These are phyloP conservation scores for Poeciliopsis infans DNA, from an alignment of 2,797 vertebrate genomes.

Conservation along the genomic window DNA sequence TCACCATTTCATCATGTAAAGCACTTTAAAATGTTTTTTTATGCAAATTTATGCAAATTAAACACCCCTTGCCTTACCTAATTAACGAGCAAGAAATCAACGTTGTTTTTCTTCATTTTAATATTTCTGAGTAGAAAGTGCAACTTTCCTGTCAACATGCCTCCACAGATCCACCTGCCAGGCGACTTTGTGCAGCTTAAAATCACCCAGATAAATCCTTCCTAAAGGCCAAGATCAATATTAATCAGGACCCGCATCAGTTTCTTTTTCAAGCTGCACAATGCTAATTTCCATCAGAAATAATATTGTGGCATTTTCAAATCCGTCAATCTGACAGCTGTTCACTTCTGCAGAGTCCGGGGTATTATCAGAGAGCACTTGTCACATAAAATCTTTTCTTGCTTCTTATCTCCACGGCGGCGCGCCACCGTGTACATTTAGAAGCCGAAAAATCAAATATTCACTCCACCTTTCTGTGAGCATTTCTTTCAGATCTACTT, in stretches of 20 bases:
- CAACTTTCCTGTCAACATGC: conserved; percentile 23
- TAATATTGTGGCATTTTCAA: conserved; percentile 23
- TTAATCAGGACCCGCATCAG: conserved; percentile 21
- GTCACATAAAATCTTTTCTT: conserved; percentile 3
- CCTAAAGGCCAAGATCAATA: conserved; percentile 28
- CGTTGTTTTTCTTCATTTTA: conserved; percentile 11
- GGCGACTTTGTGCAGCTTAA: conserved; percentile 2
- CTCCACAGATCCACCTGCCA: conserved; percentile 6
- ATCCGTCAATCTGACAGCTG: conserved; percentile 27
- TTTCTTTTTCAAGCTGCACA: conserved; percentile 6
- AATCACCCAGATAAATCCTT: conserved; percentile 26
- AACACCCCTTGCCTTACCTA: neutral
- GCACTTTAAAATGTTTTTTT: neutral
- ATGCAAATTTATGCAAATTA: neutral
- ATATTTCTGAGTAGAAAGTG: neutral
- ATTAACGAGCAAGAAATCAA: conserved; percentile 1
- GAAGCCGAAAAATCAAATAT: neutral
- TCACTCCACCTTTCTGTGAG: neutral
- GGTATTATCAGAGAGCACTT: conserved; percentile 1
- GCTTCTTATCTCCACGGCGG: neutral
- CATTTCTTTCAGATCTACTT: conserved; percentile 2
- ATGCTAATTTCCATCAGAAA: conserved; percentile 18
- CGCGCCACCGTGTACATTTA: neutral
- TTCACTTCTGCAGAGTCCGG: conserved; percentile 18
- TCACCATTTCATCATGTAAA: neutral